Evolutionary conservation across 2,888 invertebrate genomes (phyloP).

Genomic region (Proisotoma minuta): DNA sequence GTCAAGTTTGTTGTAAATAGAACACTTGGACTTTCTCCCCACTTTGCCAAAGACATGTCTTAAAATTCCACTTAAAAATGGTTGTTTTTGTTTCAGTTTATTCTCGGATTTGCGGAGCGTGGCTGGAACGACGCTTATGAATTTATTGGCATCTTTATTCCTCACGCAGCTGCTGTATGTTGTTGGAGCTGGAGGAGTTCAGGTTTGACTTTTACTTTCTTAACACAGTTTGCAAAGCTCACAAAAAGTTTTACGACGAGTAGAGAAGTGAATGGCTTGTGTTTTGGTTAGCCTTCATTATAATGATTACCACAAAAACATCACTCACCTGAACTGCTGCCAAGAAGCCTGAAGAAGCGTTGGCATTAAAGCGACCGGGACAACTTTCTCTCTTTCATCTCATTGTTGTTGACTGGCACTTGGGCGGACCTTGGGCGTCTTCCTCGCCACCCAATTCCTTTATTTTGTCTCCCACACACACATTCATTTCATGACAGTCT

Average conservation of each 20-base stretch:
- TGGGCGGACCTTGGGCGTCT: background rate
- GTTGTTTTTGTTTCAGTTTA: constrained; percentile 54
- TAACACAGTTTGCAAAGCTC: too few species aligned
- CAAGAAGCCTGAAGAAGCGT: background rate
- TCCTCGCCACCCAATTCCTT: background rate
- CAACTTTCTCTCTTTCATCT: too few species aligned
- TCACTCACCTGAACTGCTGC: too few species aligned
- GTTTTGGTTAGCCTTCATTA: too few species aligned
- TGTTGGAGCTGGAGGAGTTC: constrained; percentile 63
- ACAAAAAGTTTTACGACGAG: too few species aligned
- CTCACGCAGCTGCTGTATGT: constrained; percentile 65
- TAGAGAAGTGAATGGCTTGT: too few species aligned
- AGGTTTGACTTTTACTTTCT: too few species aligned
- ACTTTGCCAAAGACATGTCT: background rate
- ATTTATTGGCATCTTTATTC: constrained; percentile 63
- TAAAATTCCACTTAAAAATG: background rate
- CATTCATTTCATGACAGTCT: background rate
- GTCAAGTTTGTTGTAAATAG: too few species aligned
- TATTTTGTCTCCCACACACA: background rate
- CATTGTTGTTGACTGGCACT: background rate
- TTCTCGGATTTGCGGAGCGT: constrained; percentile 64
- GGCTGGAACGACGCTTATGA: constrained; percentile 64
- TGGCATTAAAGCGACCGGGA: background rate
- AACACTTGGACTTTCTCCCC: background rate
- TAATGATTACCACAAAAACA: too few species aligned